Conservation (phyloP, 2,797 vertebrate species). For the Xenentodon cancila region DNA sequence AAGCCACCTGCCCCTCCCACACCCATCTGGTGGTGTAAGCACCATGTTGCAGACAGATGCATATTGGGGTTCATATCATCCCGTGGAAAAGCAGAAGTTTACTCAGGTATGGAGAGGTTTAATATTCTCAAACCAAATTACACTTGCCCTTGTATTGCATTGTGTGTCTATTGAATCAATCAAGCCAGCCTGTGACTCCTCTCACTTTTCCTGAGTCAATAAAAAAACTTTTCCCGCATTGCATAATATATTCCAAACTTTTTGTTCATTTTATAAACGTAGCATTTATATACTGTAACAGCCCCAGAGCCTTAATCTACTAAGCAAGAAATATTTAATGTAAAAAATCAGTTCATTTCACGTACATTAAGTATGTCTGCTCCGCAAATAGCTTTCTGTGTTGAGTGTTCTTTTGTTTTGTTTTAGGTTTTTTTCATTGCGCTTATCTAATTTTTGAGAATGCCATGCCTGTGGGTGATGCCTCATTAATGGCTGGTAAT, state of each 20-base stretch:
- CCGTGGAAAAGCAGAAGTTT: constrained; percentile 56
- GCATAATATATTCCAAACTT: constrained; percentile 37
- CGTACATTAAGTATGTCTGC: background rate
- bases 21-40: constrained; percentile 56
- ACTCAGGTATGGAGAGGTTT: constrained; percentile 73
- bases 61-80: constrained; percentile 55
- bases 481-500: constrained; percentile 14
- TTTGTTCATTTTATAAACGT: constrained; percentile 19
- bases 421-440: no score
- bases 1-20: no score
- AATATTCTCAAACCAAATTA: constrained; percentile 74
- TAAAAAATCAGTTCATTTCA: background rate
- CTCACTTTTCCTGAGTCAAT: constrained; percentile 64
- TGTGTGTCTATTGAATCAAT: constrained; percentile 70
- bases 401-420: no score
- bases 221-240: constrained; percentile 47
- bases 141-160: constrained; percentile 67
- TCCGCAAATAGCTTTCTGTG: no score
- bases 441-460: no score
- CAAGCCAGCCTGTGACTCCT: constrained; percentile 65
- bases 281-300: constrained; percentile 17
- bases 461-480: constrained; percentile 1
- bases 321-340: background rate
- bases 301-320: background rate
- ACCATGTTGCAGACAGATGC: constrained; percentile 55